Evolutionary conservation across 2,113 vertebrate genomes (phyloP), one percentile per base, ranked within the genome.

Genomic region (Ophiodon elongatus): DNA sequence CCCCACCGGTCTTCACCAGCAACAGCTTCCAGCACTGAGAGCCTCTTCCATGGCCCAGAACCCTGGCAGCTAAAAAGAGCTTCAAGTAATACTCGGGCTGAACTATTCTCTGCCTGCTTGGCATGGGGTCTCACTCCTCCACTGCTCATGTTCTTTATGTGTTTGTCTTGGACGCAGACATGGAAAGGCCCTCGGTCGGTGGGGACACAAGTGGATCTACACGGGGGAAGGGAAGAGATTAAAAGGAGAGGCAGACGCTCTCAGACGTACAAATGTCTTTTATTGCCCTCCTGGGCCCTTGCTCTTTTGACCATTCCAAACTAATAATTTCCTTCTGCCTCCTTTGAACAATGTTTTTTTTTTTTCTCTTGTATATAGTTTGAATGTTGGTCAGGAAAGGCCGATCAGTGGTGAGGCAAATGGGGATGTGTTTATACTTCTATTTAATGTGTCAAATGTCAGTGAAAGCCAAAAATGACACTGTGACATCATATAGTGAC

Each of bases 161-260:
- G 95, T 95, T 95, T 95, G 87, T 94, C 76, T 95, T 95, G 94
- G 95, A 94, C 37, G 8, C 64, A 13, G 78, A 87, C 56, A 25
- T 80, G 86, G 93, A 94, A 94, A 91, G 80, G 72, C 80, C 83
- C 79, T 80, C 66, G 35, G 88, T 70, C 63, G 69, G 89, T 78
- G 60, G 76, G 78, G 76, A 87, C 73, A 84, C 70, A 45, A 90
- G 85, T 56, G 85, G 70, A 82, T 81, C 60, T 66, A 73, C 62
- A 74, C 27, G 56, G 72, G 68, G 62, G 79, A 76, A 71, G 43
- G 60, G 15, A 60, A 64, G 71, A 80, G 76, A 86, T 90, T 82
- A 76, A 84, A 88, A 79, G 67, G 66, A 87, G 31, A 60, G 68
- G 59, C 80, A 80, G 60, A 77, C 45, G 39, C 79, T 85, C 79